phyloP scores from a whole-genome alignment of 2,888 invertebrate genomes.

The Ophonus ardosiacus region DNA sequence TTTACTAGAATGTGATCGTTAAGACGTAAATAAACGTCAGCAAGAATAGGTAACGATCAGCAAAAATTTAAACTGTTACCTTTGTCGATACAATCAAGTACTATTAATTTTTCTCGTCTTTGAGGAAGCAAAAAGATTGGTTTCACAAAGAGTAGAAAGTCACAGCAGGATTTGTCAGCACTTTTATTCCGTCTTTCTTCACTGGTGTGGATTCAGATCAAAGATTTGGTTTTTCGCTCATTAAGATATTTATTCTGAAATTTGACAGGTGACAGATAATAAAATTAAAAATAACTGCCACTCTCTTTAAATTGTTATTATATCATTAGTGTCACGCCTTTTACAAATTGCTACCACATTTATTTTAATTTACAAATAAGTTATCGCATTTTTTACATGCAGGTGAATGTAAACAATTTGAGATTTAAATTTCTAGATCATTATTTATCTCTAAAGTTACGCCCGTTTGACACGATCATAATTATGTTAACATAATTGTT shows the following conservation, averaged over 20 bases:
- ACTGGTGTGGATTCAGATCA: neutral
- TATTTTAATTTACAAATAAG: neutral
- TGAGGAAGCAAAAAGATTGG: conserved; percentile 21
- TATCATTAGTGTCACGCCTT: neutral
- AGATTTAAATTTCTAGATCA: too few relatives aligned
- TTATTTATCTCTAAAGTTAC: too few relatives aligned
- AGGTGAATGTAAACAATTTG: too few relatives aligned
- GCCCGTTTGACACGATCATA: too few relatives aligned
- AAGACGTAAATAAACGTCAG: neutral
- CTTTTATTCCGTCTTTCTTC: conserved; percentile 1
- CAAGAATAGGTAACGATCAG: neutral
- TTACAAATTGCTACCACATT: neutral
- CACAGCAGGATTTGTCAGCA: conserved; percentile 23
- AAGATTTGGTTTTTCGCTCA: conserved; percentile 31
- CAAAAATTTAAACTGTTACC: neutral
- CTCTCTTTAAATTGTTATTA: neutral
- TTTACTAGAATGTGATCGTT: neutral
- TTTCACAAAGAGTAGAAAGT: conserved; percentile 25
- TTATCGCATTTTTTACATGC: too few relatives aligned
- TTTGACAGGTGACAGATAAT: neutral
- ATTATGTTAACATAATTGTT: too few relatives aligned
- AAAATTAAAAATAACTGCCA: neutral
- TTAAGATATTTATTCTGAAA: neutral
- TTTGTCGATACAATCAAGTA: conserved; percentile 2
- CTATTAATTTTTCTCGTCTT: conserved; percentile 15